These are phyloP conservation scores for Diabrotica virgifera DNA, from an alignment of 1,140 invertebrate genomes.

Conservation along the genomic window DNA sequence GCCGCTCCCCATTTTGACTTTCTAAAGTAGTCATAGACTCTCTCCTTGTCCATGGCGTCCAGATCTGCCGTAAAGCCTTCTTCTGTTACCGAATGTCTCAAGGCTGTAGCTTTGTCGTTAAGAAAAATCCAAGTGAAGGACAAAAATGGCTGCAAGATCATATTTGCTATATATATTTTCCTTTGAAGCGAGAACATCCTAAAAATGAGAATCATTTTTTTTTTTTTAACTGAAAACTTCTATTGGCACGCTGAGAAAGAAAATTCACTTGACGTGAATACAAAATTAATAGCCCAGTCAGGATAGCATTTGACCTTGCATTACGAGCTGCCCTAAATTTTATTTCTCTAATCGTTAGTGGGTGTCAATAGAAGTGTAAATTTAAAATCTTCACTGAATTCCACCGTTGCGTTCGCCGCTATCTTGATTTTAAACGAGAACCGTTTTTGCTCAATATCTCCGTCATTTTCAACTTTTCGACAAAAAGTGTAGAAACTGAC, in stretches of 20 bases:
- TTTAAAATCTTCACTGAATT: too few relatives aligned
- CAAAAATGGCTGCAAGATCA: conserved; percentile 73
- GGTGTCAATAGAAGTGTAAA: too few relatives aligned
- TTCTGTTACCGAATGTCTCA: not conserved
- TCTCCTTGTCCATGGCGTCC: conserved; percentile 52
- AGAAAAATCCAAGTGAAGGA: conserved; percentile 78
- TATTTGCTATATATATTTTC: conserved; percentile 72
- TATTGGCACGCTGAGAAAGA: not conserved
- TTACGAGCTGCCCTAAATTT: too few relatives aligned
- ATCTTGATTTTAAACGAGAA: too few relatives aligned
- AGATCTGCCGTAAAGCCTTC: not conserved
- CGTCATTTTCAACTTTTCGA: too few relatives aligned
- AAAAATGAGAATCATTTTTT: conserved; percentile 19
- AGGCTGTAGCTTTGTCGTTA: conserved; percentile 64
- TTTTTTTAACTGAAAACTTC: not conserved
- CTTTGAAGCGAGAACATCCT: conserved; percentile 80
- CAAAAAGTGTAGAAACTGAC: too few relatives aligned
- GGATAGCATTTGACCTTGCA: too few relatives aligned
- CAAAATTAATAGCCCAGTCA: too few relatives aligned
- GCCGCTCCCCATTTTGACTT: not conserved
- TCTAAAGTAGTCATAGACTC: conserved; percentile 40
- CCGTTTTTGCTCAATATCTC: too few relatives aligned
- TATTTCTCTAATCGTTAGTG: too few relatives aligned
- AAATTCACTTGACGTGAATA: not conserved
- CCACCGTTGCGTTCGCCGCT: too few relatives aligned